Conservation (phyloP, 1,140 invertebrate genomes). For the Leptopilina clavipes region DNA sequence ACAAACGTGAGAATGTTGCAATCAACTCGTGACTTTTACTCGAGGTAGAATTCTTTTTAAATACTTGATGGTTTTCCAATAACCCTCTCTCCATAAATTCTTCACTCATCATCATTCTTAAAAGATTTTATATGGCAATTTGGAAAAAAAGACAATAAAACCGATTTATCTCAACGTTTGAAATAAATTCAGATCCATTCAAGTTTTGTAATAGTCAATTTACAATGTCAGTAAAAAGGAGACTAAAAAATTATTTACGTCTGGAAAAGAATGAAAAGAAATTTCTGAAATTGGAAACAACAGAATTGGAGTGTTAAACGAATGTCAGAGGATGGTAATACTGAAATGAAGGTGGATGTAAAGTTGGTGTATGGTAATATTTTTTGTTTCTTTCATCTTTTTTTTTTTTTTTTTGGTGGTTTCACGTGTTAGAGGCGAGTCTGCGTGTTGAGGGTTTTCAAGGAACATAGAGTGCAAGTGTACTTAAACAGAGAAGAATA, state of each 20-base stretch:
- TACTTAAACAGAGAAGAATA: conserved; percentile 24
- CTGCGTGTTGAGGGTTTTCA: neutral
- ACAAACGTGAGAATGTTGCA: conserved; percentile 14
- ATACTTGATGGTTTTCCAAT: conserved; percentile 5
- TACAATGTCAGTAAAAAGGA: too few relatives aligned
- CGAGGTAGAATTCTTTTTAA: neutral
- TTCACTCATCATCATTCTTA: neutral
- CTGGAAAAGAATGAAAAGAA: too few relatives aligned
- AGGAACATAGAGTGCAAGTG: conserved; percentile 4
- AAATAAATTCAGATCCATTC: too few relatives aligned
- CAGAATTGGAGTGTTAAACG: too few relatives aligned
- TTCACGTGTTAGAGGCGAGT: conserved; percentile 16
- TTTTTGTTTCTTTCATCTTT: too few relatives aligned
- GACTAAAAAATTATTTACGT: too few relatives aligned
- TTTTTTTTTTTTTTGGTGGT: neutral
- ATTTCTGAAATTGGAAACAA: too few relatives aligned
- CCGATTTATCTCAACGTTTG: too few relatives aligned
- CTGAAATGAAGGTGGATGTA: neutral
- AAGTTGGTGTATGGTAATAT: neutral
- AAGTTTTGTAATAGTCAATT: too few relatives aligned
- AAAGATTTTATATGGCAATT: conserved; percentile 4
- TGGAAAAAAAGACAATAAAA: neutral
- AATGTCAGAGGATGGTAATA: too few relatives aligned
- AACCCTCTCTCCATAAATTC: neutral
- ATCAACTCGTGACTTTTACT: conserved; percentile 1